These are phyloP conservation scores for Lasioglossum pauxillum DNA, from an alignment of 2,888 invertebrate species.

Conservation along the genomic window DNA sequence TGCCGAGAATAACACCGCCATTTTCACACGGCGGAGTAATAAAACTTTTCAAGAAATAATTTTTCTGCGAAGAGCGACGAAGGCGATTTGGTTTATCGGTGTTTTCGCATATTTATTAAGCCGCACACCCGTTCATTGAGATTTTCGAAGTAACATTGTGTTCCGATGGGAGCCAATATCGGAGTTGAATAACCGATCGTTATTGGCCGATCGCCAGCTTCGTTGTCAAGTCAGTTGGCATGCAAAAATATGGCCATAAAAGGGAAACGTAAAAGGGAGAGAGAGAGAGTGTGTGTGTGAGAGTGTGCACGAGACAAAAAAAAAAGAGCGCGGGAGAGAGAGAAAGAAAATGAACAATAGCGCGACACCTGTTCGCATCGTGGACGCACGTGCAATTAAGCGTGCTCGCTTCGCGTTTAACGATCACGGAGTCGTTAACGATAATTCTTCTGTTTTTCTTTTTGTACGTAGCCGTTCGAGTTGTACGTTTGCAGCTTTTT, in stretches of 20 bases:
- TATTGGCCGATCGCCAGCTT: constrained; percentile 53
- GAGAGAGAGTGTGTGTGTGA: neutral
- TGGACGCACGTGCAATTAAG: constrained; percentile 48
- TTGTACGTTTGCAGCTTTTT: constrained; percentile 69
- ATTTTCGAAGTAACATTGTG: constrained; percentile 7
- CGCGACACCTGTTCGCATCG: constrained; percentile 41
- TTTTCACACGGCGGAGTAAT: neutral
- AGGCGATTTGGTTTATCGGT: neutral
- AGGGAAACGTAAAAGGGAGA: constrained; percentile 23
- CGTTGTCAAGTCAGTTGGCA: constrained; percentile 46
- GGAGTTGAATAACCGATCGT: constrained; percentile 49
- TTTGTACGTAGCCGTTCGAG: constrained; percentile 57
- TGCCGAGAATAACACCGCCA: neutral
- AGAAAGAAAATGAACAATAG: constrained; percentile 24
- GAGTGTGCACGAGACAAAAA: neutral
- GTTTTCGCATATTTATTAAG: neutral
- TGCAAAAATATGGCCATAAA: constrained; percentile 52
- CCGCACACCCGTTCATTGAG: neutral
- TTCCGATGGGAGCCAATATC: constrained; percentile 41
- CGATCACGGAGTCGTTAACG: constrained; percentile 48
- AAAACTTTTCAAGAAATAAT: neutral
- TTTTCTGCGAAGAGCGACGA: neutral
- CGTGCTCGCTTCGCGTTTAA: constrained; percentile 42
- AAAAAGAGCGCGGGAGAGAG: neutral
- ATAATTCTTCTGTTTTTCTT: constrained; percentile 32